These are phyloP conservation scores for Oikopleura vanhoeffeni DNA, from an alignment of 23 tunicate genomes.

Conservation along the genomic window DNA sequence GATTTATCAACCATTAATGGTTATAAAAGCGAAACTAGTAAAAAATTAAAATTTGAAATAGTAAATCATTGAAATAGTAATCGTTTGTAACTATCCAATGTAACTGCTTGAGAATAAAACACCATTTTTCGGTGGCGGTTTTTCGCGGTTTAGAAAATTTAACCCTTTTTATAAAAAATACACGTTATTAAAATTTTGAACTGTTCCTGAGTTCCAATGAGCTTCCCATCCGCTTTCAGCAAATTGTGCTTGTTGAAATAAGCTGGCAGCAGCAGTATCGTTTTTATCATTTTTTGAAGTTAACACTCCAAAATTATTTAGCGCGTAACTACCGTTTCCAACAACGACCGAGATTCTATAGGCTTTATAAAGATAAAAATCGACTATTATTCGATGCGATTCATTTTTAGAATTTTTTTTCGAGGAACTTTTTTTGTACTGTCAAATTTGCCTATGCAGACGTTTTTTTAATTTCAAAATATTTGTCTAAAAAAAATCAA, in stretches of 20 bases:
- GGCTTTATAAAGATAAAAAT: background rate
- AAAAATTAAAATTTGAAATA: no score
- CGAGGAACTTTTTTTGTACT: background rate
- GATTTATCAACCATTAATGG: no score
- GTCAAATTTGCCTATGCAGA: background rate
- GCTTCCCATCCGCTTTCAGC: background rate
- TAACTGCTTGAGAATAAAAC: no score
- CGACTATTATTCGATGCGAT: background rate
- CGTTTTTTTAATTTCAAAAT: background rate
- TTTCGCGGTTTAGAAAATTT: background rate
- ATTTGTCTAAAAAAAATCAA: background rate
- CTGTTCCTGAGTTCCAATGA: slow-evolving; percentile 6
- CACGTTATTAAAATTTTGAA: no score
- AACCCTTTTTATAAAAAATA: background rate
- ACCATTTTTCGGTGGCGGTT: background rate
- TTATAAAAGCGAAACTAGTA: no score
- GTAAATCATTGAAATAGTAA: no score
- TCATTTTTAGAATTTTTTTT: background rate
- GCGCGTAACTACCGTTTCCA: slow-evolving; percentile 8
- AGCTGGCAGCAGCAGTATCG: background rate
- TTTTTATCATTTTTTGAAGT: background rate
- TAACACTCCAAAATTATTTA: background rate
- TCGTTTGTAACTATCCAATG: no score
- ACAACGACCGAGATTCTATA: background rate
- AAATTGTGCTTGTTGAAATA: background rate